A percentile compares a stretch with the other conserved stretches of the same genome.
These are phyloP conservation scores for Glomeris maerens DNA, from an alignment of 1,140 invertebrate species.

Conservation along the genomic window DNA sequence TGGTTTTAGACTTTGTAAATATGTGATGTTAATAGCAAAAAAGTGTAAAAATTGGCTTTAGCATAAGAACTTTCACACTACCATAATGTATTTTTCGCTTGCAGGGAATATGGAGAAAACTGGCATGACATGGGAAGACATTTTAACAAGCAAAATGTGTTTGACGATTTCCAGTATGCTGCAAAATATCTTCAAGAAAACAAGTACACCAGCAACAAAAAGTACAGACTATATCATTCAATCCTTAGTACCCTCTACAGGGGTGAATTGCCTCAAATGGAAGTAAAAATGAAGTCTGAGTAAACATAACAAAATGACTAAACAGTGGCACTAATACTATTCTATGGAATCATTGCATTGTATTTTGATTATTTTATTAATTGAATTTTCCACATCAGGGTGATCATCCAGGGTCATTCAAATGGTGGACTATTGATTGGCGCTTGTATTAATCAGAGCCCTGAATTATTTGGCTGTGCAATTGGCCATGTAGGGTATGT, in stretches of 20 bases:
- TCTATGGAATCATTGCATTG: no score
- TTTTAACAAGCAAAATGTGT: slow-evolving; percentile 91
- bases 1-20: no score
- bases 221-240: slow-evolving; percentile 25
- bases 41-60: no score
- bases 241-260: no score
- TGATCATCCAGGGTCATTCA: slow-evolving; percentile 85
- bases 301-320: no score
- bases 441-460: slow-evolving; percentile 84
- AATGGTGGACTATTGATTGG: slow-evolving; percentile 92
- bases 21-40: no score
- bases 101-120: slow-evolving; percentile 86
- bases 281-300: no score
- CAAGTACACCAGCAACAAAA: slow-evolving; percentile 59
- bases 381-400: slow-evolving; percentile 21
- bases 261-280: no score
- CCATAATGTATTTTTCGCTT: slow-evolving; percentile 11
- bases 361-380: no score
- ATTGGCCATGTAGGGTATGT: slow-evolving; percentile 81
- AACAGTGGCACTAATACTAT: no score
- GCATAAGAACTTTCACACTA: slow-evolving; percentile 1
- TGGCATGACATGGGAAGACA: slow-evolving; percentile 91
- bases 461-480: slow-evolving; percentile 82
- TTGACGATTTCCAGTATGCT: slow-evolving; percentile 89
- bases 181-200: slow-evolving; percentile 76